Base-by-base conservation (phyloP, 2,797 vertebrate genomes). In the Helicolenus hilgendorfi region DNA sequence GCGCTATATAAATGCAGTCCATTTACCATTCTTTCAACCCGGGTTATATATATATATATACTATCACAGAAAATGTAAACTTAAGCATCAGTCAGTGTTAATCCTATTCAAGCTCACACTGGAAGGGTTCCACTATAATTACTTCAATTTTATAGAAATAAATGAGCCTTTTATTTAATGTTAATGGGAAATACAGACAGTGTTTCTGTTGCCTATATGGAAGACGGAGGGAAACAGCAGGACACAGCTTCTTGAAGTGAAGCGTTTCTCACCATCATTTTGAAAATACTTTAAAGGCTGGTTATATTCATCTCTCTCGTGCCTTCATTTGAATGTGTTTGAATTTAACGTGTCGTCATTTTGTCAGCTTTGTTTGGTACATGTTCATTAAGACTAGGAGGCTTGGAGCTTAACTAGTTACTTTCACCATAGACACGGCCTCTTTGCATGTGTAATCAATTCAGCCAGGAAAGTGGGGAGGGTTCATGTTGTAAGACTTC, bases 401-500 rank as follows among this genome's bases (percentile, higher is more conserved):
- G 73, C 70, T 83, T 70, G 64, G 53, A 81, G 77, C 64, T 94
- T 88, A 90, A 92, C 86, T 75, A 81, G 84, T 84, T 79, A 58
- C 29, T 60, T 62, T 62, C 77, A 77, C 76, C 55, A 45, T 20
- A 79, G 83, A 88, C 72, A 49, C 80, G 8, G 60, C 71, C 36
- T 83, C 69, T 87, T 90, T 84, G 77, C 60, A 86, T 82, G 75
- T 81, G 85, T 93, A 82, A 88, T 92, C 72, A 69, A 59, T 81
- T 74, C 36, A 71, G 79, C 63, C 26, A 60, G 55, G 72, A 68
- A 56, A 78, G 77, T 79, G 78, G 87, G 97, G 97, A 96, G 97
- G 98, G 97, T 98, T 97, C 96, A 97, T 96, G 97, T 98, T 98
- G 97, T 91, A 72, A 91, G 82, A 91, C 84, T 84, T 92, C 77